Evolutionary conservation across 2,797 vertebrate species (phyloP), one percentile per base, ranked within the genome.

Genomic region (Siniperca undulata): DNA sequence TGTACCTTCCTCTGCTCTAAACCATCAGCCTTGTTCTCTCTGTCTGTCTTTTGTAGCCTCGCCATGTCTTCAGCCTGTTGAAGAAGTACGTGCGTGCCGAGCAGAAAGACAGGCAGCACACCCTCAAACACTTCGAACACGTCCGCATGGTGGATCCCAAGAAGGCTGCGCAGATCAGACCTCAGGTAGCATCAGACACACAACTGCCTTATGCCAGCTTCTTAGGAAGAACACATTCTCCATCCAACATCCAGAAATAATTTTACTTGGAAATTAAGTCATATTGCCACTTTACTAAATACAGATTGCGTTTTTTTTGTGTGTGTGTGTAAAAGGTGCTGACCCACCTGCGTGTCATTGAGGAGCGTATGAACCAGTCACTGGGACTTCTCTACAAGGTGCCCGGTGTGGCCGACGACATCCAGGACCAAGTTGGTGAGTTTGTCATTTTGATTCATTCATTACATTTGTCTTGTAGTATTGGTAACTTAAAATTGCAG

Each of bases 281-380:
- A 7, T 27, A 19, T 20, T 12, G 22, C 48, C 8, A 8, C 22
- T 27, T 72, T 4, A 22, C 11, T 3, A 7, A 38, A 34, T 22
- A 7, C 30, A 14, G 58, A 48, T 7, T 36, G 27, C 40, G 11
- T 14, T 65, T 17, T 40, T 40, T 9, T 27, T 74, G 5, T 30
- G 4, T 6, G 81, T 81, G 81, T 81, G 46, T 87, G 12, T 90
- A 34, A 0, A 53, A 99, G 98, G 98, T 99, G 58, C 96, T 99
- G 96, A 99, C 98, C 55, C 98, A 99, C 90, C 96, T 99, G 86
- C 97, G 97, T 46, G 98, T 99, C 86, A 99, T 99, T 69, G 98
- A 99, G 52, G 98, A 99, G 86, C 96, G 98, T 61, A 99, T 99
- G 98, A 99, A 99, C 94, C 98, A 99, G 95, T 99, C 97, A 83